These are phyloP conservation scores for Phataginus tetradactyla DNA, from an alignment of 2,797 vertebrate genomes.

Conservation along the genomic window DNA sequence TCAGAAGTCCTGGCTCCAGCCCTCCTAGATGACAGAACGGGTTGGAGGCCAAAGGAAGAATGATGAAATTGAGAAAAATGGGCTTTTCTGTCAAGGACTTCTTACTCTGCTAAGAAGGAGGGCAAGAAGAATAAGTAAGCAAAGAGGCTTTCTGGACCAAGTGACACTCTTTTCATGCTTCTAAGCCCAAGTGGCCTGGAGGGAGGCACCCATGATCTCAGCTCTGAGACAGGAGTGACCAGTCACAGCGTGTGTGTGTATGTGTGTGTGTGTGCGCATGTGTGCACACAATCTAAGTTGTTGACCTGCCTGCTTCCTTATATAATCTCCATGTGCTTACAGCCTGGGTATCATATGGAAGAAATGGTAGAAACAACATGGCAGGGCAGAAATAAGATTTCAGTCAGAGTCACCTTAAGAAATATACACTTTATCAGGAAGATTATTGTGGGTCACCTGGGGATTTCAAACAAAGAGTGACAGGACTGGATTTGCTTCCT, in stretches of 20 bases:
- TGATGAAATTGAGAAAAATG: background rate
- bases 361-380: background rate
- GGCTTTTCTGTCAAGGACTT: background rate
- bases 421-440: background rate
- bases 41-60: background rate
- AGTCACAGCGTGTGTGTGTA: rapidly evolving
- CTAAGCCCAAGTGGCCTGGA: background rate
- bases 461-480: background rate
- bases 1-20: background rate
- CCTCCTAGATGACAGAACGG: background rate
- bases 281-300: background rate
- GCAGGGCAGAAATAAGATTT: background rate
- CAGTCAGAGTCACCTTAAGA: background rate
- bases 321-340: background rate
- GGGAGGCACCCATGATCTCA: background rate
- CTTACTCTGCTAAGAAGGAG: background rate
- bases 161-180: background rate
- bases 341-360: background rate
- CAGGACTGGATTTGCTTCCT: background rate
- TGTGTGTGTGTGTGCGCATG: too few species aligned
- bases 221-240: background rate
- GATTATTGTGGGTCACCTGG: background rate
- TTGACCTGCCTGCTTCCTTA: background rate
- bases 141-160: background rate
- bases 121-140: background rate